Evolutionary conservation across 2,888 invertebrate species (phyloP).

Genomic region (Melieria omissa): DNA sequence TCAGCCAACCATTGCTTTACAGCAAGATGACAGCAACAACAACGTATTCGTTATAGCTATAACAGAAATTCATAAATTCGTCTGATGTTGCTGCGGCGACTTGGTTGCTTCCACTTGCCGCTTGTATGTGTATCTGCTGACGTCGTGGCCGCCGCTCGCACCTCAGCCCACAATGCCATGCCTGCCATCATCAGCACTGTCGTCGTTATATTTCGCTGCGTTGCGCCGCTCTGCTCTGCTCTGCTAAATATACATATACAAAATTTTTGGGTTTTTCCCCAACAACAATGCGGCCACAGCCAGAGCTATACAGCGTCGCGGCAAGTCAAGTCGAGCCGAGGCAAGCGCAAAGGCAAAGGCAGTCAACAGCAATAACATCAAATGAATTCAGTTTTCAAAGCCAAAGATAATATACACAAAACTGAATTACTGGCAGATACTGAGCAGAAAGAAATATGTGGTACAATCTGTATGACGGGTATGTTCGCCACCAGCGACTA

Average conservation of each 20-base stretch:
- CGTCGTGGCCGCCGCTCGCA: slow-evolving; percentile 1
- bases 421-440: not conserved
- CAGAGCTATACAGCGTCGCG: slow-evolving; percentile 20
- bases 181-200: not conserved
- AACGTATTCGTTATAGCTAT: not conserved
- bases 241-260: slow-evolving; percentile 44
- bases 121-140: slow-evolving; percentile 7
- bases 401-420: slow-evolving; percentile 13
- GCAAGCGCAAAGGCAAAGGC: not conserved
- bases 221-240: slow-evolving; percentile 30
- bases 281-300: slow-evolving; percentile 28
- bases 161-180: not conserved
- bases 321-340: slow-evolving; percentile 1
- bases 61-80: slow-evolving; percentile 19
- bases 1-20: not conserved
- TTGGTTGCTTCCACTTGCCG: not conserved
- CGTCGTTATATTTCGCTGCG: slow-evolving; percentile 17
- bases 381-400: slow-evolving; percentile 33
- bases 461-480: not conserved
- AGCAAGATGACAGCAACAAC: not conserved
- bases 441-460: not conserved
- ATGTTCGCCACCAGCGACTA: not conserved
- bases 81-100: slow-evolving; percentile 12
- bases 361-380: slow-evolving; percentile 8
- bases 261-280: slow-evolving; percentile 49